Base-by-base conservation (phyloP, 2,113 vertebrate species). In the Peromyscus polionotus region DNA sequence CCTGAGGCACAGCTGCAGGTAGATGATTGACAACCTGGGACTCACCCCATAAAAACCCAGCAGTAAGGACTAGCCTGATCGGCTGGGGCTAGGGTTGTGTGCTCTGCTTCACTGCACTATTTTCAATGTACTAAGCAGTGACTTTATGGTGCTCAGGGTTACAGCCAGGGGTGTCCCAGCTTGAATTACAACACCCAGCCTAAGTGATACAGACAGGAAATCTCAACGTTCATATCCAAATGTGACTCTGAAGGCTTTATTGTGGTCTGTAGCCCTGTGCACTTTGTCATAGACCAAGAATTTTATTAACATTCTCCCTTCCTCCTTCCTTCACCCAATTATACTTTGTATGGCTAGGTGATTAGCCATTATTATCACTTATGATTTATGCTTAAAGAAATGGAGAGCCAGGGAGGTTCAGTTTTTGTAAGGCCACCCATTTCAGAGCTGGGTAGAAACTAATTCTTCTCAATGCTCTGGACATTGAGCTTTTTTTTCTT, bases 381-480 rank as follows among this genome's bases (percentile, higher is more conserved):
- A 70, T 95, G 57, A 94, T 88, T 79, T 95, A 77, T 26, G 36
- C 11, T n/a, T 59, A 70, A 19, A 95, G 88, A 96, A 90, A 88
- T 28, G 9, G 68, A 95, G 54, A 88, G 51, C 70, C 0, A 5
- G 24, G 65, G 84, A 90, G 39, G 22, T 88, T 94, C 91, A 59
- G 94, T 96, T 88, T 80, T 65, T 51, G 93, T 76, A 95, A 95
- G 90, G 94, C 93, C 94, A 93, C 72, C 28, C 48, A 26, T 5
- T 63, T 63, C 87, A 81, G 51, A 87, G n/a, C 7, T 95, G 51
- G 80, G 88, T 73, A 95, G 91, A 92, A 96, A 93, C 0, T 5
- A 91, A 59, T 76, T 33, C 68, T 85, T 73, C 93, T 93, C 89
- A 61, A 73, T 92, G 91, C 80, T 88, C 79, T 86, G 92, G 76